Percentiles rank a stretch among this genome's conserved stretches.
Evolutionary conservation across 2,888 invertebrate genomes (phyloP).

Genomic region (Leuctra nigra): DNA sequence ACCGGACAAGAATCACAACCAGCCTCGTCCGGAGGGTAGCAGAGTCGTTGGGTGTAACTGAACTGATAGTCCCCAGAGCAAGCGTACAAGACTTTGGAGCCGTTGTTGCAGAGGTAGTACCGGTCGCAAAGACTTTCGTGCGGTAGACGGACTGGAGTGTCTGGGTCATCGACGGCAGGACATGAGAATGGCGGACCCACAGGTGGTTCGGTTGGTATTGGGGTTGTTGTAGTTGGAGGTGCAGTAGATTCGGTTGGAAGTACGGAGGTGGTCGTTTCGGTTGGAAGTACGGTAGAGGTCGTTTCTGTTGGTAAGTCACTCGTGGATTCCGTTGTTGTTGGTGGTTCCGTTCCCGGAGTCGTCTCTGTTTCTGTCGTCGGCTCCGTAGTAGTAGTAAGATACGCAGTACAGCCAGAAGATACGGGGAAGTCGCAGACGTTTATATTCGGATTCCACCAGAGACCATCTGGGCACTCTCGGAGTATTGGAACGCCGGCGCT

Average conservation of each 20-base stretch:
- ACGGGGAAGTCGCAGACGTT: not conserved
- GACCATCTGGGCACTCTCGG: not conserved
- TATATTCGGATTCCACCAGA: not conserved
- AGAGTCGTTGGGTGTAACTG: not conserved
- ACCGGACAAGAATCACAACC: not conserved
- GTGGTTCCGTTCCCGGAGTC: not conserved
- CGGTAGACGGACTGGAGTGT: not conserved
- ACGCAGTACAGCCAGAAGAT: not conserved
- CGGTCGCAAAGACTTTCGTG: not conserved
- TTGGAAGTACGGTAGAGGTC: too few relatives aligned
- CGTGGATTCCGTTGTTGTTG: not conserved
- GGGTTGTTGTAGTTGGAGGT: not conserved
- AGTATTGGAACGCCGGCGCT: too few relatives aligned
- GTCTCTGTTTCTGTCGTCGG: not conserved
- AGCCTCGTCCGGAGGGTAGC: not conserved
- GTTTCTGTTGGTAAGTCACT: too few relatives aligned
- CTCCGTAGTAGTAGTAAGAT: not conserved
- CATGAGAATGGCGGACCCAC: not conserved
- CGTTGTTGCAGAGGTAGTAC: not conserved
- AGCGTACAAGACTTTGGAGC: not conserved
- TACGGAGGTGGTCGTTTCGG: not conserved
- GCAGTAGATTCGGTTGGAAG: not conserved
- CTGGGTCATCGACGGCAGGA: not conserved
- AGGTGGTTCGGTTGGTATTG: not conserved
- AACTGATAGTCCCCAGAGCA: not conserved